Conservation (phyloP, 2,888 invertebrate genomes). For the Sylvicola fuscatus region DNA sequence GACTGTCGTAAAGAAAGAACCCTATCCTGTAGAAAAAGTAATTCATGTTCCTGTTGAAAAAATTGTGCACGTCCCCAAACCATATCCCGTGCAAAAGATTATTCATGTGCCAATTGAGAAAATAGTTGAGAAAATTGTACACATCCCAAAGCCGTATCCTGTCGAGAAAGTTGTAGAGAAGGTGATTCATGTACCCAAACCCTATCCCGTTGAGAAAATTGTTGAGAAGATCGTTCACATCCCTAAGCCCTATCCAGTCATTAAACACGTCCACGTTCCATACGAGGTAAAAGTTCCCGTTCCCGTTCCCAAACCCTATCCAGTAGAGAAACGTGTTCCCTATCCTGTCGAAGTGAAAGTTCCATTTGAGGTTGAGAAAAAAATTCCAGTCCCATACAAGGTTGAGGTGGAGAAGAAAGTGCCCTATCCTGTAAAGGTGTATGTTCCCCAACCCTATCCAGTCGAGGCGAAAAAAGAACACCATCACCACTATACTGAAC, state of each 20-base stretch:
- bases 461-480: slow-evolving; percentile 17
- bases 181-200: slow-evolving; percentile 21
- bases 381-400: slow-evolving; percentile 10
- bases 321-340: slow-evolving; percentile 22
- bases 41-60: slow-evolving; percentile 28
- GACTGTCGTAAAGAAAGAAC: slow-evolving; percentile 32
- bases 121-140: slow-evolving; percentile 30
- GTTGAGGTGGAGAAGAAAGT: slow-evolving; percentile 19
- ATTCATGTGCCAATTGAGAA: slow-evolving; percentile 22
- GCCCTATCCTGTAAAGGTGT: slow-evolving; percentile 14
- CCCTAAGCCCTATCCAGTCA: slow-evolving; percentile 20
- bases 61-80: slow-evolving; percentile 19
- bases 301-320: slow-evolving; percentile 20
- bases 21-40: slow-evolving; percentile 14
- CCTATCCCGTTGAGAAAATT: slow-evolving; percentile 22
- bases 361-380: slow-evolving; percentile 17
- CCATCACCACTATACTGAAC: slow-evolving; percentile 3
- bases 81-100: slow-evolving; percentile 29
- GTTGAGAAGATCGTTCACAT: slow-evolving; percentile 27
- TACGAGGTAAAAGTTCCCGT: slow-evolving; percentile 13
- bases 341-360: slow-evolving; percentile 21
- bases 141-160: slow-evolving; percentile 32
- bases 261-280: slow-evolving; percentile 3
- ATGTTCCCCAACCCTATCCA: slow-evolving; percentile 20
- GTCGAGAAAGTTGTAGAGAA: slow-evolving; percentile 26